Evolutionary conservation across 2,113 vertebrate species (phyloP).

Genomic region (western clawed frog (Xenopus tropicalis)): UCB_Xtro_10.0 CM004444.2:49883001-49883500

Average conservation of each 20-base stretch:
- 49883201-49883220: neutral
- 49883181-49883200: conserved; percentile 9
- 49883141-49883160: too few relatives aligned
- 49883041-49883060: too few relatives aligned
- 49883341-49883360: neutral
- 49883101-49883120: too few relatives aligned
- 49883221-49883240: neutral
- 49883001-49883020: too few relatives aligned
- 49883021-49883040: too few relatives aligned
- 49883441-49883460: neutral
- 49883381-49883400: conserved; percentile 1
- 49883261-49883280: neutral
- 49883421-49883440: neutral
- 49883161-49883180: neutral
- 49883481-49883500: neutral
- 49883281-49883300: neutral
- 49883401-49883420: neutral
- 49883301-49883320: neutral
- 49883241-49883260: neutral
- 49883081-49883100: too few relatives aligned
- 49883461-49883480: neutral
- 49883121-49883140: too few relatives aligned
- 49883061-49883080: too few relatives aligned
- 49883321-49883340: neutral
- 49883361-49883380: neutral